Conservation (phyloP, 2,113 vertebrate genomes). For the Prunella himalayana region DNA sequence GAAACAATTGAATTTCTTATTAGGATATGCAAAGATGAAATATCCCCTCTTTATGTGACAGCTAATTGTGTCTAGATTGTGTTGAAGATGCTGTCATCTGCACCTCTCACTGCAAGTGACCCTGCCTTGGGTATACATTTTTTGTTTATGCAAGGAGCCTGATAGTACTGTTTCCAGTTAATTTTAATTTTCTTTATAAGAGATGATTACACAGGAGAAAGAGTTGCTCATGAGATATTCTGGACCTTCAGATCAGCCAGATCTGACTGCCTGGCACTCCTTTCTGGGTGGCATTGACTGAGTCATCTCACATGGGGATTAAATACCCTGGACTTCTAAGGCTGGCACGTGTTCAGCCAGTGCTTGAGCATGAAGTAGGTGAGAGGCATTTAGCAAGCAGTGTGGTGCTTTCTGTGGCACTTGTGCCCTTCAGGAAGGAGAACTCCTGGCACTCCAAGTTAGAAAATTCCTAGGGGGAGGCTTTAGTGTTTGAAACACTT, state of each 20-base stretch:
- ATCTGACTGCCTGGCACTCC: neutral
- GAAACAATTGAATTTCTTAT: neutral
- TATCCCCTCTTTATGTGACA: neutral
- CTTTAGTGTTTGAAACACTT: neutral
- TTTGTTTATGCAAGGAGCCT: neutral
- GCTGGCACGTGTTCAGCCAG: neutral
- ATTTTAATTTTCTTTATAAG: neutral
- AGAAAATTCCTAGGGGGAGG: neutral
- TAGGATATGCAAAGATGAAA: neutral
- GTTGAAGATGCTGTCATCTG: neutral
- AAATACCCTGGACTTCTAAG: neutral
- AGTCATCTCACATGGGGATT: neutral
- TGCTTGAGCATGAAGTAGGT: neutral
- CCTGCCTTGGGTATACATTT: neutral
- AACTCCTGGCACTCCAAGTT: neutral
- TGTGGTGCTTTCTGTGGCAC: neutral
- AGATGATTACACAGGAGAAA: neutral
- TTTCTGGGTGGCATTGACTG: neutral
- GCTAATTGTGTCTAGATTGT: neutral
- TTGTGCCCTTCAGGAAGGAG: neutral
- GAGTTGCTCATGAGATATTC: neutral
- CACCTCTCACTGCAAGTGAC: neutral
- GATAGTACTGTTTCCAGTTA: neutral
- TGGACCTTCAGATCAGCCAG: neutral
- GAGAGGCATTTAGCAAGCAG: neutral